Conservation (phyloP, 2,113 vertebrate genomes). For the Sylvilagus bachmani region DNA sequence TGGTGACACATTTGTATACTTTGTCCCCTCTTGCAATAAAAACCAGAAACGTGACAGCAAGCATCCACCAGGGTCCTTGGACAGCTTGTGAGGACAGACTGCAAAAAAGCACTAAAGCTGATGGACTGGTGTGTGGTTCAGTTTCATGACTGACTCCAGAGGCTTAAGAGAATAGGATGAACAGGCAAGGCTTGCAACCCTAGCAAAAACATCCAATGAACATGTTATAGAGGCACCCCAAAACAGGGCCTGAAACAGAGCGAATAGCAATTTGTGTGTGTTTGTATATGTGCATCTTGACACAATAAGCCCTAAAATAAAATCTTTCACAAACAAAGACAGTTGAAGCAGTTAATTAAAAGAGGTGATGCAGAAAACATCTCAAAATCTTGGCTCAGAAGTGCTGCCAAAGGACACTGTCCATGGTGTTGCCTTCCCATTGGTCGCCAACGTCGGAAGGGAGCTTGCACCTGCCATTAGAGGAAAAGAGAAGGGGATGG, state of each 20-base stretch:
- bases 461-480: neutral
- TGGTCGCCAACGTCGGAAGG: neutral
- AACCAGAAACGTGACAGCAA: neutral
- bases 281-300: neutral
- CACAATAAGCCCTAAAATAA: neutral
- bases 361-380: neutral
- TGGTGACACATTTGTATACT: neutral
- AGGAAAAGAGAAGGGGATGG: neutral
- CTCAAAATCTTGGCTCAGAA: neutral
- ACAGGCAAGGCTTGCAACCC: neutral
- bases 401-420: neutral
- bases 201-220: neutral
- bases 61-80: neutral
- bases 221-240: neutral
- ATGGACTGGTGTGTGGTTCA: neutral
- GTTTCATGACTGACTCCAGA: neutral
- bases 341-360: neutral
- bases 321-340: neutral
- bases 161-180: neutral
- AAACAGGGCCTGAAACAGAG: neutral
- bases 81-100: neutral
- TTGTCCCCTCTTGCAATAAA: neutral
- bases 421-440: neutral
- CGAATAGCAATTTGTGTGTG: too few relatives aligned
- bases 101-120: neutral